Percentiles rank a stretch among this genome's conserved stretches.
These are phyloP conservation scores for Bombus consobrinus DNA, from an alignment of 1,140 invertebrate genomes.

Conservation along the genomic window DNA sequence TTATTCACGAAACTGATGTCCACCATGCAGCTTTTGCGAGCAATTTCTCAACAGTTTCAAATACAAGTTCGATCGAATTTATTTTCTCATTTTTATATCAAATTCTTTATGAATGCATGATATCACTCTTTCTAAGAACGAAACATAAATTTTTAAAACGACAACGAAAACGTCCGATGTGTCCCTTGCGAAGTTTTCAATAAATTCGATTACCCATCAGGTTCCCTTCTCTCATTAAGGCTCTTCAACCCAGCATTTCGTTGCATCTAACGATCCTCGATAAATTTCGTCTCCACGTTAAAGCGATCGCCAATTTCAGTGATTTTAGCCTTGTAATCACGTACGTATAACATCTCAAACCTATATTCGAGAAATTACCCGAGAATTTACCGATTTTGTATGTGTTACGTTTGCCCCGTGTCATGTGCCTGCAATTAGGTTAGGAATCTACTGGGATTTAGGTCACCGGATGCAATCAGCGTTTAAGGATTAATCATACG, in stretches of 20 bases:
- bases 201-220: slow-evolving; percentile 28
- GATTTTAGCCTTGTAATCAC: background rate
- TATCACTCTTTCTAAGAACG: background rate
- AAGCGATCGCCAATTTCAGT: background rate
- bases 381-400: background rate
- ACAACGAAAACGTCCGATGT: background rate
- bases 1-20: slow-evolving; percentile 29
- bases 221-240: slow-evolving; percentile 43
- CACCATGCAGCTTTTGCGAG: slow-evolving; percentile 26
- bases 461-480: background rate
- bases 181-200: background rate
- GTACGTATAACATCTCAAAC: background rate
- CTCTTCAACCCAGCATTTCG: slow-evolving; percentile 11
- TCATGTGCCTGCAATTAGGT: background rate
- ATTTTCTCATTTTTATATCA: background rate
- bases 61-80: background rate
- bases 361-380: background rate
- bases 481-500: slow-evolving; percentile 8
- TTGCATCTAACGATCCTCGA: background rate
- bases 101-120: background rate
- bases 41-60: slow-evolving; percentile 2
- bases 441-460: background rate
- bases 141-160: background rate
- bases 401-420: background rate
- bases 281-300: background rate